These are phyloP conservation scores for Xenopus tropicalis DNA, from an alignment of 2,113 vertebrate species.

Conservation along the genomic window DNA sequence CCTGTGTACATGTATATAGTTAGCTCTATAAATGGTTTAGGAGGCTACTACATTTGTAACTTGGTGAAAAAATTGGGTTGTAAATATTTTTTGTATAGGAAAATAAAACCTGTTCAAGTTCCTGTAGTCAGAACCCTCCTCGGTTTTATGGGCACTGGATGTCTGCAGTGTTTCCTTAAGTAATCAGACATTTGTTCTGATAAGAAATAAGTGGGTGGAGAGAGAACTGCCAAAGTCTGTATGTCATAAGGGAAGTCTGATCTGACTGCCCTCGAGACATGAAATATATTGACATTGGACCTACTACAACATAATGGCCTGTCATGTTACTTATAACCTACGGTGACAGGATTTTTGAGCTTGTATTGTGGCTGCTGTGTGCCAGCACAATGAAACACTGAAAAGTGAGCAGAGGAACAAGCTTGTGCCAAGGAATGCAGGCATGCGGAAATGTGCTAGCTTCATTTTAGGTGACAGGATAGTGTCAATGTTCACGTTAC, in stretches of 20 bases:
- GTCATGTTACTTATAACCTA: not conserved
- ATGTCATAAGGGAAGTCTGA: not conserved
- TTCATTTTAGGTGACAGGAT: slow-evolving; percentile 45
- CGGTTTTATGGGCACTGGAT: not conserved
- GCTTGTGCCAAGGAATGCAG: slow-evolving; percentile 27
- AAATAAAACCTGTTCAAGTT: no score
- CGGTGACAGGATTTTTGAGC: not conserved
- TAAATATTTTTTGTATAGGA: no score
- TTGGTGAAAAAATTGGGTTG: no score
- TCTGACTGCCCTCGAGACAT: not conserved
- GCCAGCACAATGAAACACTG: slow-evolving; percentile 1
- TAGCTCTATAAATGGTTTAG: no score
- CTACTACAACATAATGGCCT: not conserved
- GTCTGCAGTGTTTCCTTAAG: not conserved
- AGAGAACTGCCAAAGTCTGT: slow-evolving; percentile 40
- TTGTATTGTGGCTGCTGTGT: not conserved
- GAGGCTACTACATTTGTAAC: no score
- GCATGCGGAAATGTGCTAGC: slow-evolving; percentile 35
- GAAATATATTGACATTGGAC: not conserved
- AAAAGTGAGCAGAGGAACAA: slow-evolving; percentile 43
- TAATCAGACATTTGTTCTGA: slow-evolving; percentile 16
- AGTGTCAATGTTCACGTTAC: slow-evolving; percentile 50
- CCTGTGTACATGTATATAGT: no score
- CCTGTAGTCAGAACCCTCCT: no score
- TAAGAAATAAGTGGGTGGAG: slow-evolving; percentile 47